Base-by-base conservation (phyloP, 2,113 vertebrate genomes). In the Catharus fuscescens region DNA sequence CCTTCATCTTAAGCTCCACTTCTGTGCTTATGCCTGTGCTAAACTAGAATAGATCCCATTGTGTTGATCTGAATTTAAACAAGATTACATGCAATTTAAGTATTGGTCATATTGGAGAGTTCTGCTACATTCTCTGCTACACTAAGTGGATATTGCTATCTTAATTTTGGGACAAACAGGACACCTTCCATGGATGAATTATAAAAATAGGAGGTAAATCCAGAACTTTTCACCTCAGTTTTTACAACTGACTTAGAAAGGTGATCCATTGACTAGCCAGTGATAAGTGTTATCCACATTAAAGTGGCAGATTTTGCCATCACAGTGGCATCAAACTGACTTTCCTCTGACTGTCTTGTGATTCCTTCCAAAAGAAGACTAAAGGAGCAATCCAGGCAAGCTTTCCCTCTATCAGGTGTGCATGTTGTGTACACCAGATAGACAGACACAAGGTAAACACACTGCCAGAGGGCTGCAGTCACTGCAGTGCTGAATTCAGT, bases 381-480 rank as follows among this genome's bases (percentile, higher is more conserved):
- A 31, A 53, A 54, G 60, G 31, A 73, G 34, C 18, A 71, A 62
- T 44, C 21, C 44, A 70, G 48, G 26, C 40, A 83, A 81, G 50
- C 6, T 73, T 65, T 77, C 29, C 19, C 17, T 80, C 36, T 48
- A 1, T n/a, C 20, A 44, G 52, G 7, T 42, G 42, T 61, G 50
- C 1, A 0, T 40, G 13, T 47, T 59, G 8, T 1, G 1, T 40
- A 8, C 54, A 53, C n/a, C 72, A 78, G 26, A 15, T 9, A 59
- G 25, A 52, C 53, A 25, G 5, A 13, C 52, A 50, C 44, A 14
- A 44, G 62, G n/a, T 10, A 10, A 53, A 25, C 29, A 29, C 47
- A 11, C 19, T 62, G 32, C 36, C 36, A 6, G 50, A 62, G 28
- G 40, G 28, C 67, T 77, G 64, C 42, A 45, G 31, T 48, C 72